Evolutionary conservation across 2,113 vertebrate genomes (phyloP), one percentile per base, ranked within the genome.

Genomic region (Misgurnus mizolepis): DNA sequence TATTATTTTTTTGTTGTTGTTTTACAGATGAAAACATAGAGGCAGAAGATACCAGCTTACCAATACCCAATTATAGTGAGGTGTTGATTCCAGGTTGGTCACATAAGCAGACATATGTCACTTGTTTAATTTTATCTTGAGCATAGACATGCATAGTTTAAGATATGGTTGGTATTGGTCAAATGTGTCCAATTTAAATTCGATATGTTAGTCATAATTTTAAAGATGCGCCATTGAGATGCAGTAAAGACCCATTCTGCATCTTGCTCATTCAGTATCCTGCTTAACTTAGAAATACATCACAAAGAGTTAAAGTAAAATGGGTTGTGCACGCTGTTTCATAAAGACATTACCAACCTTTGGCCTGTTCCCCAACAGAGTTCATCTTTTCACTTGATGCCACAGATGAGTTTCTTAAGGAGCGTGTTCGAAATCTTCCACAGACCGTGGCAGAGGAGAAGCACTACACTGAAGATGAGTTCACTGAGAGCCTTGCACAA

Each of bases 381-480:
- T 92, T 93, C 11, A 80, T 99, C 47, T 91, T 97, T 80, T 90
- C 87, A 2, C 91, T 99, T 77, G 90, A 93, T 0, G 96, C 95
- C 7, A 84, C 95, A 0, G 96, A 98, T 77, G 94, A 94, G 49
- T 96, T 97, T 83, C 93, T 98, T 82, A 96, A 87, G 83, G 89
- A 93, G 9, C 90, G 95, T 73, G 93, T 92, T 53, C 94, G 91
- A 68, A 94, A 89, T 18, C 93, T 98, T 6, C 93, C 96, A 0
- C 93, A 98, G 85, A 91, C 62, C 0, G 0, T 90, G 0, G 94
- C 94, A 50, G 91, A 91, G 5, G 91, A 93, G 49, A 94, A 90
- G 79, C 87, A 86, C 80, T 96, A 94, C 82, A 93, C 91, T 10
- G 93, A 95, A 81, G 91, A 95, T 3, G 86, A 83, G 14, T 97